A percentile compares a stretch with the other conserved stretches of the same genome.
Evolutionary conservation across 2,888 invertebrate genomes (phyloP).

Genomic region (Dolichopus griseipennis): DNA sequence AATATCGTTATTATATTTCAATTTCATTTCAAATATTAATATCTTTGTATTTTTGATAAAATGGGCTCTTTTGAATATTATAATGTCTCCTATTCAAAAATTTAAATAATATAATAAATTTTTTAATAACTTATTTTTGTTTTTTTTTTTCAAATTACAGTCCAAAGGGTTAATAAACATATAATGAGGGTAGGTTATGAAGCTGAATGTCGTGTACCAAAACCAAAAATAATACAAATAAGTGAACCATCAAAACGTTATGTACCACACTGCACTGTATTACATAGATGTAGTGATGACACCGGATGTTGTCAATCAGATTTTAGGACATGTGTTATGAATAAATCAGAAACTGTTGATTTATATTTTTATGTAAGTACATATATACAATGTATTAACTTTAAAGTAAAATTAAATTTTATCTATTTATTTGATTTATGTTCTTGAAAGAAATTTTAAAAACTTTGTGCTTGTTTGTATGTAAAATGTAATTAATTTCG

Average conservation of each 20-base stretch:
- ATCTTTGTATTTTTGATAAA: no score
- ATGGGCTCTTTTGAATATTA: no score
- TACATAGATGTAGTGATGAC: constrained; percentile 78
- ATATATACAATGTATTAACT: neutral
- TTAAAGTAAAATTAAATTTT: neutral
- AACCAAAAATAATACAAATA: constrained; percentile 33
- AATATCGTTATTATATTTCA: no score
- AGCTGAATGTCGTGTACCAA: constrained; percentile 31
- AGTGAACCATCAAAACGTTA: constrained; percentile 55
- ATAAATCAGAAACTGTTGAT: constrained; percentile 46
- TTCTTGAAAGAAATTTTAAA: neutral
- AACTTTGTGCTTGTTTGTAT: neutral
- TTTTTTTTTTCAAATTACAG: constrained; percentile 25
- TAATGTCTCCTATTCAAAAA: no score
- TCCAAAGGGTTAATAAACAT: constrained; percentile 26
- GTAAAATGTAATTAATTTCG: no score
- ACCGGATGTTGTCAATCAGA: constrained; percentile 74
- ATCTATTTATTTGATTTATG: neutral
- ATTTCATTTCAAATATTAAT: no score
- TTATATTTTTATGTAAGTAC: constrained; percentile 35
- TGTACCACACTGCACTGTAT: constrained; percentile 72
- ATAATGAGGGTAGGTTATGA: constrained; percentile 28
- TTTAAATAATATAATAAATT: neutral
- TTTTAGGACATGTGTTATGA: constrained; percentile 63
- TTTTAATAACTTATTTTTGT: neutral